Percentiles rank a stretch among this genome's conserved stretches.
phyloP scores from a whole-genome alignment of 2,797 vertebrate genomes.

The Momotus momota region DNA sequence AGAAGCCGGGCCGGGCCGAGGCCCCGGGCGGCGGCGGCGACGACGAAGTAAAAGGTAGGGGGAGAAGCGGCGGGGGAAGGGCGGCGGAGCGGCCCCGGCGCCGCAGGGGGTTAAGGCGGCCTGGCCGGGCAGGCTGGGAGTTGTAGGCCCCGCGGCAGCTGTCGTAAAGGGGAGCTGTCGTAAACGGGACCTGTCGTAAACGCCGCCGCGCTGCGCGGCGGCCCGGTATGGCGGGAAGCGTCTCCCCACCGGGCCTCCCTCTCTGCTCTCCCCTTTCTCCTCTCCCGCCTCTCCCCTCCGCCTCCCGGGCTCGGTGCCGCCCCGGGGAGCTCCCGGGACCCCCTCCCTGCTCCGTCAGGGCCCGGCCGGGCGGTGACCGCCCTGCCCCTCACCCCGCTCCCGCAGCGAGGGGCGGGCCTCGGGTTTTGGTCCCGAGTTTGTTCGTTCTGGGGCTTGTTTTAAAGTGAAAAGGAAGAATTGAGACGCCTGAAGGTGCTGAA shows the following conservation, averaged over 20 bases:
- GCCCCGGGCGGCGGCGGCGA: not conserved
- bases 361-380: no score
- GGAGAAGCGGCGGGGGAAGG: no score
- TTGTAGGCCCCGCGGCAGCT: not conserved
- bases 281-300: no score
- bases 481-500: not conserved
- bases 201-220: not conserved
- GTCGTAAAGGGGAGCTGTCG: not conserved
- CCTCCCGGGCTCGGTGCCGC: no score
- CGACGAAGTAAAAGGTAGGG: not conserved
- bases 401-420: no score
- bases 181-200: not conserved
- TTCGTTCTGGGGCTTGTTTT: rapidly evolving
- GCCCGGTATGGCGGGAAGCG: not conserved
- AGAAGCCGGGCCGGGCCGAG: not conserved
- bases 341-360: no score
- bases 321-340: no score
- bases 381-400: no score
- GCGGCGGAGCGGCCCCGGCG: not conserved
- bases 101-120: not conserved
- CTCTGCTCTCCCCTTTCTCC: no score
- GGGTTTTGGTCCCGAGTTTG: rapidly evolving
- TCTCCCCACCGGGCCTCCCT: no score
- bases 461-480: not conserved
- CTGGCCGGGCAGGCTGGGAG: not conserved